Conservation (phyloP, 1,140 invertebrate species). For the Scaptomyza montana region DNA sequence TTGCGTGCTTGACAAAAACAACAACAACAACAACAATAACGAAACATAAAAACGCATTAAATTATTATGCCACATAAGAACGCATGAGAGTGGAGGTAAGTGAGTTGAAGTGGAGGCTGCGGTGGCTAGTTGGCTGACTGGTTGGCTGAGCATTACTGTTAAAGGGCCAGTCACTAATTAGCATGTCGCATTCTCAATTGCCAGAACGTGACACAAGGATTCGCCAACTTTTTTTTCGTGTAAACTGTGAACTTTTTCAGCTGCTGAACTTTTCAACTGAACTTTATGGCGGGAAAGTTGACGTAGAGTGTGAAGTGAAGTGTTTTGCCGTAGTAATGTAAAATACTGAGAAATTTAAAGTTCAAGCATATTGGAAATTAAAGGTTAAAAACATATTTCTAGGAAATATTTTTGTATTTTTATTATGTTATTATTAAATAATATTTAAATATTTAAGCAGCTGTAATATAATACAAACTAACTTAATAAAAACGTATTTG, state of each 20-base stretch:
- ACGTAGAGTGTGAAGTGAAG: too few relatives aligned
- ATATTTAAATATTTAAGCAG: too few relatives aligned
- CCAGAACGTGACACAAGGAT: conserved; percentile 67
- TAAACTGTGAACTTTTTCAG: conserved; percentile 37
- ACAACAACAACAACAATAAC: conserved; percentile 18
- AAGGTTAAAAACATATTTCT: too few relatives aligned
- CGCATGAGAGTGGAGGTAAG: conserved; percentile 4
- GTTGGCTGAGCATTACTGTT: not conserved
- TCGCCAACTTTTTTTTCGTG: conserved; percentile 41
- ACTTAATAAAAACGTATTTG: too few relatives aligned
- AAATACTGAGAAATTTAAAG: too few relatives aligned
- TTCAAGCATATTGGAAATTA: too few relatives aligned
- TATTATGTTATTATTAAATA: too few relatives aligned
- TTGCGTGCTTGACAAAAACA: conserved; percentile 51
- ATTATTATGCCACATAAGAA: conserved; percentile 51
- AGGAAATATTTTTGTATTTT: too few relatives aligned
- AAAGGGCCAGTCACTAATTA: conserved; percentile 61
- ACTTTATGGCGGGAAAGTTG: not conserved
- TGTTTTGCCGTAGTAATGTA: too few relatives aligned
- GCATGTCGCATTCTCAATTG: conserved; percentile 76
- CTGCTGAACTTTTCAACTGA: conserved; percentile 32
- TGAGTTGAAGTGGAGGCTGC: not conserved
- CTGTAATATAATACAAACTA: too few relatives aligned
- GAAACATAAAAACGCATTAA: conserved; percentile 65
- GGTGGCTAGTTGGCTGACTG: not conserved